A percentile compares a stretch with the other conserved stretches of the same genome.
These are phyloP conservation scores for Caenorhabditis uteleia DNA, from an alignment of 2,888 invertebrate species.

Conservation along the genomic window DNA sequence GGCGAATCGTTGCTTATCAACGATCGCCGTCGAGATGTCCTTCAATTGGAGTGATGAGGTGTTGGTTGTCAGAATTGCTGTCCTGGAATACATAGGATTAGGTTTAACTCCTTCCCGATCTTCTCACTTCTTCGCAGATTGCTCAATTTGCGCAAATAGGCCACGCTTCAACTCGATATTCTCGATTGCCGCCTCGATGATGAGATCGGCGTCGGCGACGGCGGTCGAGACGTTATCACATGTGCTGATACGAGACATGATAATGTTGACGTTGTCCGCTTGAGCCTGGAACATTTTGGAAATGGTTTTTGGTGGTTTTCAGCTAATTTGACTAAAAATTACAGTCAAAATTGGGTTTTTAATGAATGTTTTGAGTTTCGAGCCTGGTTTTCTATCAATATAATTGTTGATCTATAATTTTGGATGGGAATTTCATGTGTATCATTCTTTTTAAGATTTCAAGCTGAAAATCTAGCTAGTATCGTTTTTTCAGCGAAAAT, in stretches of 20 bases:
- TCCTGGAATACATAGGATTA: neutral
- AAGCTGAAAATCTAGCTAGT: too few relatives aligned
- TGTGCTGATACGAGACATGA: slow-evolving; percentile 76
- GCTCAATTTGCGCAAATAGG: slow-evolving; percentile 79
- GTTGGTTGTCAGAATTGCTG: slow-evolving; percentile 85
- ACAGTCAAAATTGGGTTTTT: too few relatives aligned
- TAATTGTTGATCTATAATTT: too few relatives aligned
- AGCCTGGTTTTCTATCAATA: too few relatives aligned
- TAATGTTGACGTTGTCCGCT: slow-evolving; percentile 73
- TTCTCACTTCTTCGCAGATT: slow-evolving; percentile 35
- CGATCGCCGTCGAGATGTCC: slow-evolving; percentile 80
- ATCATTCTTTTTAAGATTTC: too few relatives aligned
- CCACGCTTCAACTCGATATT: slow-evolving; percentile 81
- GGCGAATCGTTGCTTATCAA: slow-evolving; percentile 77
- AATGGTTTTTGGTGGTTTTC: slow-evolving; percentile 7
- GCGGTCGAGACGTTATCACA: slow-evolving; percentile 76
- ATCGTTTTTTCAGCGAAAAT: too few relatives aligned
- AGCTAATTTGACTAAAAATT: too few relatives aligned
- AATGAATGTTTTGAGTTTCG: too few relatives aligned
- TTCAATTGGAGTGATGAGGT: slow-evolving; percentile 85
- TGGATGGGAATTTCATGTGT: too few relatives aligned
- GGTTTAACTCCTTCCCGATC: neutral
- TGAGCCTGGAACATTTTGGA: slow-evolving; percentile 10
- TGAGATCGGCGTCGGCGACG: slow-evolving; percentile 74
- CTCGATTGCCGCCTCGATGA: slow-evolving; percentile 86